phyloP scores from a whole-genome alignment of 2,888 invertebrate genomes.

The Tineola bisselliella region DNA sequence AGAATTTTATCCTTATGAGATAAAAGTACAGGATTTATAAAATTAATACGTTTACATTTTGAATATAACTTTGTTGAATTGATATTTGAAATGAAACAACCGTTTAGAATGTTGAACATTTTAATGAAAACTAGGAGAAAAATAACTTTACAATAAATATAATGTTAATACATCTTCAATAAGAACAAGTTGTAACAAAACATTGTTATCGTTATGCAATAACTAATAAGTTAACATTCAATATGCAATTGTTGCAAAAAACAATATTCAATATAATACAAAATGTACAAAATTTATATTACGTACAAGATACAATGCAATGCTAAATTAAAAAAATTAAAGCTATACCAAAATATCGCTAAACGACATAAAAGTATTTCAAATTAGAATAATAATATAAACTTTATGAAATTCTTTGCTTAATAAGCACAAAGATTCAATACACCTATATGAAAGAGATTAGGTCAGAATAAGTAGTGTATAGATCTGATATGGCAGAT shows the following conservation, averaged over 20 bases:
- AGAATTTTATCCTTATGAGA: constrained; percentile 13
- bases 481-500: background rate
- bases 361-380: constrained; percentile 31
- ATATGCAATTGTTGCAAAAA: constrained; percentile 11
- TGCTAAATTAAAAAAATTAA: constrained; percentile 24
- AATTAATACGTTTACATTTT: background rate
- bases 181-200: constrained; percentile 43
- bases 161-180: constrained; percentile 34
- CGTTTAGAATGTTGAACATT: constrained; percentile 30
- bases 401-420: no score
- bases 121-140: constrained; percentile 66
- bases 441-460: constrained; percentile 17
- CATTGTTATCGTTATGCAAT: constrained; percentile 50
- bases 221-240: constrained; percentile 52
- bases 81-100: background rate
- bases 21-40: constrained; percentile 8
- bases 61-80: background rate
- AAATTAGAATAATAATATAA: constrained; percentile 58
- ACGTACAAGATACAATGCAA: background rate
- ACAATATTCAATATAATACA: constrained; percentile 10
- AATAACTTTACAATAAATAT: constrained; percentile 66
- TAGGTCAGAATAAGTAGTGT: background rate
- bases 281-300: constrained; percentile 8
- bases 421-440: constrained; percentile 26
- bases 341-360: constrained; percentile 57